Evolutionary conservation across 2,797 vertebrate genomes (phyloP), one percentile per base, ranked within the genome.

Genomic region (Ambastaia sidthimunki): DNA sequence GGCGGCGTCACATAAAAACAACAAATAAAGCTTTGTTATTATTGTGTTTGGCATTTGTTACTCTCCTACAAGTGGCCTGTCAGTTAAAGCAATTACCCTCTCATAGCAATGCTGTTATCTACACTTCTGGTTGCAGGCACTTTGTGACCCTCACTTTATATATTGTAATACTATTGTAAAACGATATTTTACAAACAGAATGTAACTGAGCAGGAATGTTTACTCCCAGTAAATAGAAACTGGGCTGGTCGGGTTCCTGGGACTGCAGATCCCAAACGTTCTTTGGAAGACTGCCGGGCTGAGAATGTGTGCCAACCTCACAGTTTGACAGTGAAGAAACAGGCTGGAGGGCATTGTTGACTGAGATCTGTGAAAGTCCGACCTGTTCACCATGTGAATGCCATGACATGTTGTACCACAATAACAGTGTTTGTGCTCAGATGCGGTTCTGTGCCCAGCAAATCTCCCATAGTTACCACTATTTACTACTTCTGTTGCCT

Each of bases 341-440:
- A 88, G 55, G 89, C 91, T 91, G 84, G 82, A 89, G 90, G 89
- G 90, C 86, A 90, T 88, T 50, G 69, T 80, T 88, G 86, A 89
- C 82, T 88, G 88, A 92, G 85, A 89, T 86, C 90, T 85, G 72
- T 89, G 71, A 81, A 80, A 90, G 86, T 88, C 84, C 67, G 75
- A 76, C 83, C 85, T 88, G 90, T 88, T 86, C 88, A 86, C 83
- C 82, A 86, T 80, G 74, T 44, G 10, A 44, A 77, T 80, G 25
- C 65, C 41, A 50, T 83, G 74, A 84, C 84, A 83, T 31, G 74
- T 71, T 65, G 60, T 67, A 76, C 71, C 52, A 74, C 70, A 71
- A 63, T 66, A 78, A 66, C 7, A 71, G 15, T 54, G 60, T 76
- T 72, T 76, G 37, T 55, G 74, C 62, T 80, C 21, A 52, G 41